Base-by-base conservation (phyloP, 2,113 vertebrate genomes). In the Podiceps cristatus region DNA sequence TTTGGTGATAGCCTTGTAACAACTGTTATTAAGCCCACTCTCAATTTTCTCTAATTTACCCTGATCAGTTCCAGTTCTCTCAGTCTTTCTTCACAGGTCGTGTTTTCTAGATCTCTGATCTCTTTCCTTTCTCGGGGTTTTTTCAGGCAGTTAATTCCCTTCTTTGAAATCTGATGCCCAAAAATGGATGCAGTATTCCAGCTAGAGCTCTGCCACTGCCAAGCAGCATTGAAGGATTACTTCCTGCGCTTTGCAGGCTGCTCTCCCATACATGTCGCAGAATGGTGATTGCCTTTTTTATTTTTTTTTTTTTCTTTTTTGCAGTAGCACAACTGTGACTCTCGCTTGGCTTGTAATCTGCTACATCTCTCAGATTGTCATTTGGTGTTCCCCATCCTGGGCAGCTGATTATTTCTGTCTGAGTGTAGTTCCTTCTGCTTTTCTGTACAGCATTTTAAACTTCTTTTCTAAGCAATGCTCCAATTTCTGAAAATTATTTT, bases 81-180 rank as follows among this genome's bases (percentile, higher is more conserved):
- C 52, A 72, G 52, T 84, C 83, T 96, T 95, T 84, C 50, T 86
- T 95, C 60, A 42, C 9, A 44, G 53, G 53, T 76, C n/a, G 9
- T 92, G 64, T 89, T 93, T 96, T 91, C 93, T 95, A 87, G 94
- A 89, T 94, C 81, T 87, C 69, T 78, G 73, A 94, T 96, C 72
- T 86, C 66, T 88, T 76, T 86, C 49, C 58, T 82, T 67, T 94
- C 86, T 27, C 18, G 40, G 72, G 68, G 13, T 37, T 88, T 92
- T 94, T 96, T 89, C 80, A 96, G 68, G 52, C 40, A 82, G 81
- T 91, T 95, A 16, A 40, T 92, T 88, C 83, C 52, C 94, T 85
- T 81, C 94, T 96, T 91, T 97, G 94, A 97, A 95, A 96, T 91
- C 86, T 60, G 89, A 92, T 87, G 73, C 86, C 80, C 82, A 10